Evolutionary conservation across 2,888 invertebrate genomes (phyloP), one percentile per base, ranked within the genome.

Genomic region (Rhabditoides inermis): DNA sequence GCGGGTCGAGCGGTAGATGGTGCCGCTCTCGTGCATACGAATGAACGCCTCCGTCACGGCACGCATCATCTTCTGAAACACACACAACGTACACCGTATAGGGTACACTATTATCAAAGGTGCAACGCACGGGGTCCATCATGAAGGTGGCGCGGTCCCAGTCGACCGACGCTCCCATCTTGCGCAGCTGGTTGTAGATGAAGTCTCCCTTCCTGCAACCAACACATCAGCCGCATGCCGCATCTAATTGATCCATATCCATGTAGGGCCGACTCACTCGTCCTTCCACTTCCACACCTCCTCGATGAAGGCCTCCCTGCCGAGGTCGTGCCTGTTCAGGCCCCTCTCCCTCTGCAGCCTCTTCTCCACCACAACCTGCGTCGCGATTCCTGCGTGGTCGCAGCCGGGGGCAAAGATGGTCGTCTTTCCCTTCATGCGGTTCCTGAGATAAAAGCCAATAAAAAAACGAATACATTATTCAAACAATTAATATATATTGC

Each of bases 371-470:
- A 98, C 90, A 18, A 94, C 68, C 79, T 98, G 98, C 0, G 98
- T 98, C 2, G 98, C 98, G 67, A 98, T 98, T 50, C 98, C 98
- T 1, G 98, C 98, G 80, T 98, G 98, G 81, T 98, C 98, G 75
- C 91, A 90, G 1, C 98, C 98, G 0, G 98, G 98, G 74, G 89
- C 87, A 92, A 95, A 99, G 0, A 94, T 79, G 0, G 89, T 88
- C 0, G 87, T 87, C 58, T 84, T 83, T 0, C 95, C 95, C 65
- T 86, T 86, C 95, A 98, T 95, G 57, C 92, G 83, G 77, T 90
- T 84, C 86, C 87, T 86, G 51, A 51, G 52, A 56, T 7, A 51
- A 51, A 18, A 26, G n/a, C 25, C 28, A 6, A 7, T n/a, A 20
- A 48, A n/a, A 7, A 12, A n/a, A 50, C 10, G 22, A 7, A 27